These are phyloP conservation scores for Somateria mollissima DNA, from an alignment of 2,797 vertebrate genomes.

Conservation along the genomic window DNA sequence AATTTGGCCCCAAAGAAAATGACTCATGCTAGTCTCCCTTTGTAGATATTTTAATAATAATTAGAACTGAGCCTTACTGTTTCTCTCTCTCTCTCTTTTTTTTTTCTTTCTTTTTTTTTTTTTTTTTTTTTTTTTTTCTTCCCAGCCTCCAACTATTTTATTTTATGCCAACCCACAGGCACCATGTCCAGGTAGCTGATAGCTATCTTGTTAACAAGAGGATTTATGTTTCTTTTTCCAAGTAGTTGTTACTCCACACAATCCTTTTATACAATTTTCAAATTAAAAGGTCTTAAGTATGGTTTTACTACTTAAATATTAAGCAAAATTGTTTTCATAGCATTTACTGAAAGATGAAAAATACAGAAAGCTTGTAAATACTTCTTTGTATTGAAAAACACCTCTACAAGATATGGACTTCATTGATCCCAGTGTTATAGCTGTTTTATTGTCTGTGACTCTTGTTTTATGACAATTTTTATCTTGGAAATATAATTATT, in stretches of 20 bases:
- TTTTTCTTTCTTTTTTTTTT: background rate
- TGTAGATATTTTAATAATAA: constrained; percentile 40
- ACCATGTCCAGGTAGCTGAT: background rate
- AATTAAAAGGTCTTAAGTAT: background rate
- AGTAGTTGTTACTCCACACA: background rate
- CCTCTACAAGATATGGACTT: background rate
- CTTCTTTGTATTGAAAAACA: background rate
- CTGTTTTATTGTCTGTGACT: background rate
- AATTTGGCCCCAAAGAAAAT: constrained; percentile 53
- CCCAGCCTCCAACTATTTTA: background rate
- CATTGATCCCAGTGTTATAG: background rate
- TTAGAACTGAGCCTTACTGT: background rate
- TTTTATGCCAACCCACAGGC: background rate
- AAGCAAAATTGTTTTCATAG: background rate
- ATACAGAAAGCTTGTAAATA: background rate
- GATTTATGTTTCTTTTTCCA: background rate
- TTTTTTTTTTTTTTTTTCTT: background rate
- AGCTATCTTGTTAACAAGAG: background rate
- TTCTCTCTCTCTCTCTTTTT: background rate
- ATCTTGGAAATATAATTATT: background rate
- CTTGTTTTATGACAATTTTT: background rate
- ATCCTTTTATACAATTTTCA: background rate
- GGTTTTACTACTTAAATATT: background rate
- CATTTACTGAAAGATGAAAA: background rate
- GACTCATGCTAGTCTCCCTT: constrained; percentile 28